Conservation (phyloP, 1,140 invertebrate genomes). For the Elysia chlorotica region DNA sequence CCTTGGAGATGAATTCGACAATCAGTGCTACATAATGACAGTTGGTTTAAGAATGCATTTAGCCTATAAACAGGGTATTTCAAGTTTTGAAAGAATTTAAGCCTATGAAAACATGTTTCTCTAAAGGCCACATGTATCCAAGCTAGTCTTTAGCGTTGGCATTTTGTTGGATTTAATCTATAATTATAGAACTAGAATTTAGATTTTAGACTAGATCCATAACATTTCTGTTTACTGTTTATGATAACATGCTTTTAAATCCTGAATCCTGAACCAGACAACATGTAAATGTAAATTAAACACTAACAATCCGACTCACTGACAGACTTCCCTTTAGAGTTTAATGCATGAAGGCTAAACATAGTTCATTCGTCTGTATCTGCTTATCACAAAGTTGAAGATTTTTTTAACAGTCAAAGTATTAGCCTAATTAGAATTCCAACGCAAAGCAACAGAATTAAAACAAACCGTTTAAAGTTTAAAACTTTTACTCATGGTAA, state of each 20-base stretch:
- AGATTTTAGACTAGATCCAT: background rate
- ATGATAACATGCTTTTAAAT: too few species aligned
- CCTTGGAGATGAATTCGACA: too few species aligned
- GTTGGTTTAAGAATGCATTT: background rate
- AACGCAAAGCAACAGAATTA: background rate
- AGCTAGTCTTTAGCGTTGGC: background rate
- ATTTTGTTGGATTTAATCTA: background rate
- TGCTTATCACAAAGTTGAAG: background rate
- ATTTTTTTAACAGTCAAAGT: background rate
- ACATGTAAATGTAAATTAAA: background rate
- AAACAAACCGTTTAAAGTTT: background rate
- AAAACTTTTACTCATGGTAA: background rate
- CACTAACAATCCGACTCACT: too few species aligned
- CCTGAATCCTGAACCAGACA: background rate
- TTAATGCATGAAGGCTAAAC: background rate
- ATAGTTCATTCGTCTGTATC: too few species aligned
- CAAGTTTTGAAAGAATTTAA: background rate
- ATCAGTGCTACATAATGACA: background rate
- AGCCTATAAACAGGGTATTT: too few species aligned
- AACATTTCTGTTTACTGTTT: too few species aligned
- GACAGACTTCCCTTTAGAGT: background rate
- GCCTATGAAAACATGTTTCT: background rate
- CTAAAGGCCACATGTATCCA: too few species aligned
- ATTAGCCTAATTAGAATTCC: background rate
- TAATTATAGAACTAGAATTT: background rate